Evolutionary conservation across 1,140 invertebrate species (phyloP).

Genomic region (Drosophila yakuba): DNA sequence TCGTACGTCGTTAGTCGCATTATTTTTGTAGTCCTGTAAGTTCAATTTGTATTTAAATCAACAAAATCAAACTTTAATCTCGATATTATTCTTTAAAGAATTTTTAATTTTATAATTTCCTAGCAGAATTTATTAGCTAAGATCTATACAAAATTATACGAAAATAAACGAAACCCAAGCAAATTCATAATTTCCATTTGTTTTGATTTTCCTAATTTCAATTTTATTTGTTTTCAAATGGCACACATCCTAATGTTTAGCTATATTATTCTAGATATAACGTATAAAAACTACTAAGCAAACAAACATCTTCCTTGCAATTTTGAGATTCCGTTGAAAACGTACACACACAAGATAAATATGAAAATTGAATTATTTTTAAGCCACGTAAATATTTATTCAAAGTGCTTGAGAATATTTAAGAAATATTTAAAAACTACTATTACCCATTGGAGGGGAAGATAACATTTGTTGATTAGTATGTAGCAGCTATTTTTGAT

Average conservation of each 20-base stretch:
- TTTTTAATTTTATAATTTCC: constrained; percentile 61
- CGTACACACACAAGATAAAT: constrained; percentile 74
- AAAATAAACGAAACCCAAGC: constrained; percentile 45
- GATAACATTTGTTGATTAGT: constrained; percentile 76
- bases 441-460: constrained; percentile 4
- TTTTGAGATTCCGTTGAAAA: constrained; percentile 80
- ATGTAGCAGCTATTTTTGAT: constrained; percentile 58
- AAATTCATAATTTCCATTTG: constrained; percentile 48
- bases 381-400: constrained; percentile 62
- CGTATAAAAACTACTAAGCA: constrained; percentile 23
- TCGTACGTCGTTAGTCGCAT: constrained; percentile 36
- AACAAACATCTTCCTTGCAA: constrained; percentile 80
- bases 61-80: constrained; percentile 61
- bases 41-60: constrained; percentile 37
- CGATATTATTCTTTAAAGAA: constrained; percentile 56
- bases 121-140: constrained; percentile 79
- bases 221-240: constrained; percentile 3
- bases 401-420: constrained; percentile 80
- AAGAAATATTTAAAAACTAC: constrained; percentile 67
- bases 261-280: constrained; percentile 16
- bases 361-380: constrained; percentile 56
- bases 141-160: constrained; percentile 47
- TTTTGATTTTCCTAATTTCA: constrained; percentile 32
- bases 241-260: constrained; percentile 12
- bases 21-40: constrained; percentile 56